A percentile compares a stretch with the other conserved stretches of the same genome.
These are phyloP conservation scores for Agrilus mali DNA, from an alignment of 2,888 invertebrate species.

Conservation along the genomic window DNA sequence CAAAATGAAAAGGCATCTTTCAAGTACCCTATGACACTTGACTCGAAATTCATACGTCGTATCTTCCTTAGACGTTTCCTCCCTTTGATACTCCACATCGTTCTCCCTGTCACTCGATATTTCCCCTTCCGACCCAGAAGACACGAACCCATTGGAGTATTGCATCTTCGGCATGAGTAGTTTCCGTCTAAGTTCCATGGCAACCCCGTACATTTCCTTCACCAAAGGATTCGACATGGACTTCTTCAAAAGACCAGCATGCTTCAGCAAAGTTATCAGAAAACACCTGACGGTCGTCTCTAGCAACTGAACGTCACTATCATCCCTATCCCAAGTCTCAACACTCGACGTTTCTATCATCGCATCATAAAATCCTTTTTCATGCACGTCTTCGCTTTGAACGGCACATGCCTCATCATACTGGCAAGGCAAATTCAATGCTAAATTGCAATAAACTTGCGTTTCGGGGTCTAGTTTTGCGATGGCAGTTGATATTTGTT, in stretches of 20 bases:
- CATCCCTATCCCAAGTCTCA: conserved; percentile 40
- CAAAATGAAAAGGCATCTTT: conserved; percentile 38
- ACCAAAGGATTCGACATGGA: conserved; percentile 23
- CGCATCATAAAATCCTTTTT: conserved; percentile 26
- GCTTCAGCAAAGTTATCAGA: conserved; percentile 39
- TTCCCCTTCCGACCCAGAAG: conserved; percentile 10
- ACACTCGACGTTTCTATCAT: conserved; percentile 31
- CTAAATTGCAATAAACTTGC: conserved; percentile 22
- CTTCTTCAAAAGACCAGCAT: conserved; percentile 36
- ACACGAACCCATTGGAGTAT: conserved; percentile 3
- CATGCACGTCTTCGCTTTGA: conserved; percentile 14
- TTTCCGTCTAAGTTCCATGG: conserved; percentile 23
- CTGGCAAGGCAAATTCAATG: conserved; percentile 25
- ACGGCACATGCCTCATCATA: conserved; percentile 29
- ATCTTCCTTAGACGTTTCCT: conserved; percentile 9
- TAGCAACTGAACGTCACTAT: conserved; percentile 33
- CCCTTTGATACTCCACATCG: conserved; percentile 9
- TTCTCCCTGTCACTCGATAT: conserved; percentile 7
- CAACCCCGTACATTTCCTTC: conserved; percentile 29
- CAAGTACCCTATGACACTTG: conserved; percentile 34
- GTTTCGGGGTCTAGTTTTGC: conserved; percentile 13
- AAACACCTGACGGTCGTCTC: conserved; percentile 37
- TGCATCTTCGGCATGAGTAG: conserved; percentile 20
- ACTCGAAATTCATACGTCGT: conserved; percentile 20
- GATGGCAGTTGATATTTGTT: conserved; percentile 14